Evolutionary conservation across 2,888 invertebrate genomes (phyloP).

Genomic region (Amorpha juglandis): DNA sequence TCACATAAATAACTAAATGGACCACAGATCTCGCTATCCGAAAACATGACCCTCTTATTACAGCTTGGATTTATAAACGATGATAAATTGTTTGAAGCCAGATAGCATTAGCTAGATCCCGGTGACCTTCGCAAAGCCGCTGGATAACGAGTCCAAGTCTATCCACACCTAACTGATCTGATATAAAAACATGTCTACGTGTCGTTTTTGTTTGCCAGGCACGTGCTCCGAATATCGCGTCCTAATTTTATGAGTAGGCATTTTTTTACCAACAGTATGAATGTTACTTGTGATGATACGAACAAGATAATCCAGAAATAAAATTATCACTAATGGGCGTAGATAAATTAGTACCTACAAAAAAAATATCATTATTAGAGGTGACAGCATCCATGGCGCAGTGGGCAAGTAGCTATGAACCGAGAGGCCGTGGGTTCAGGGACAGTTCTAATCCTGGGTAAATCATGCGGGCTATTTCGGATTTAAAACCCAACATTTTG

Average conservation of each 20-base stretch:
- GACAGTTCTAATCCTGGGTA: too few species aligned
- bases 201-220: background rate
- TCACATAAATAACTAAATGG: background rate
- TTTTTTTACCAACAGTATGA: background rate
- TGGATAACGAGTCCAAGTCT: background rate
- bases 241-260: background rate
- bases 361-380: too few species aligned
- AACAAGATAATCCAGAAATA: background rate
- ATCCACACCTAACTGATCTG: background rate
- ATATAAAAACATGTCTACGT: background rate
- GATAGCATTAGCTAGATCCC: conserved; percentile 1
- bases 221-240: background rate
- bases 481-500: too few species aligned
- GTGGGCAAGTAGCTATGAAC: too few species aligned
- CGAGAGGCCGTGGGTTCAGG: too few species aligned
- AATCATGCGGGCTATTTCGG: too few species aligned
- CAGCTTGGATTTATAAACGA: conserved; percentile 10
- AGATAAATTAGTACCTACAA: too few species aligned
- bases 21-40: background rate
- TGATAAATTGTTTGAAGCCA: conserved; percentile 9
- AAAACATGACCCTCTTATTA: background rate
- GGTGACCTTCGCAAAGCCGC: background rate
- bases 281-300: background rate
- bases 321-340: too few species aligned
- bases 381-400: too few species aligned